Percentiles rank a stretch among this genome's conserved stretches.
phyloP scores from a whole-genome alignment of 2,113 vertebrate species.

The Petrocephalus zakoni region DNA sequence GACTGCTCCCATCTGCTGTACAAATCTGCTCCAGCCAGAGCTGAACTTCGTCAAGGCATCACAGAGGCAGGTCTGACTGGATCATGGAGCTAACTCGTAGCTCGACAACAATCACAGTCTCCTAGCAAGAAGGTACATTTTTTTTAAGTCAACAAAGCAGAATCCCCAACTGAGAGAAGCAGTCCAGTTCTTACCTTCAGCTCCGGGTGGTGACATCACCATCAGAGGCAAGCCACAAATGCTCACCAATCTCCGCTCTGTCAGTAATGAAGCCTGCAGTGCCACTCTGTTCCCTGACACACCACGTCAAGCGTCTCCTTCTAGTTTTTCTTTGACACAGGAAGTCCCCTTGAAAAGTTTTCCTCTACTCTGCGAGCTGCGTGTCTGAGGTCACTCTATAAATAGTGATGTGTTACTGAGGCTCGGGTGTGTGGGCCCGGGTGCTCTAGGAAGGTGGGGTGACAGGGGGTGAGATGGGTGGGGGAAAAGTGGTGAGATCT shows the following conservation, averaged over 20 bases:
- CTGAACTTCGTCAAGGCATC: background rate
- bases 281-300: background rate
- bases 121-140: background rate
- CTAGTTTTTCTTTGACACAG: background rate
- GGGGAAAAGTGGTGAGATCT: background rate
- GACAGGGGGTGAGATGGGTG: background rate
- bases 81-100: background rate
- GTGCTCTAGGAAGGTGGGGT: constrained; percentile 4
- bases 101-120: background rate
- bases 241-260: background rate
- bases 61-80: background rate
- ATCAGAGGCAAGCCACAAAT: background rate
- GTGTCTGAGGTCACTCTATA: background rate
- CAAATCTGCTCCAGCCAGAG: background rate
- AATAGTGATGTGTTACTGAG: background rate
- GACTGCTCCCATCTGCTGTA: background rate
- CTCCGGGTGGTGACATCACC: background rate
- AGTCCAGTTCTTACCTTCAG: background rate
- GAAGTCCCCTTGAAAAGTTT: background rate
- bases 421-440: background rate
- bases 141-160: background rate
- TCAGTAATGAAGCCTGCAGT: background rate
- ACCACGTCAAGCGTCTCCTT: background rate
- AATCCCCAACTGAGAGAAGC: constrained; percentile 1
- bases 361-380: background rate